These are phyloP conservation scores for Spodoptera exigua DNA, from an alignment of 2,888 invertebrate species.

Conservation along the genomic window DNA sequence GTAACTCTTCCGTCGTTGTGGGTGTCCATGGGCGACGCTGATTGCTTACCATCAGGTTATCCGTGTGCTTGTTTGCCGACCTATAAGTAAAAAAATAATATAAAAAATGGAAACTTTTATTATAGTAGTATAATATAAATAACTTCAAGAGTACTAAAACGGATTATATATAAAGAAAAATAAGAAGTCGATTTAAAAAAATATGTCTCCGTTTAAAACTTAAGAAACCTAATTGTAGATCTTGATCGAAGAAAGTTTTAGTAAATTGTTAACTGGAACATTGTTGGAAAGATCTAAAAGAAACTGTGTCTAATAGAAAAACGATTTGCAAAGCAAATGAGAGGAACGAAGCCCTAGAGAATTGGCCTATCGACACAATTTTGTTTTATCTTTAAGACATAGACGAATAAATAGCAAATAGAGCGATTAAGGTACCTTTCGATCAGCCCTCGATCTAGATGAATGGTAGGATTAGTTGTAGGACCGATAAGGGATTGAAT, in stretches of 20 bases:
- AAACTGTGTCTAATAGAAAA: conserved; percentile 60
- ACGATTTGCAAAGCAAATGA: conserved; percentile 72
- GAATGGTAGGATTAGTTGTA: conserved; percentile 52
- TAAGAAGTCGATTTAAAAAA: conserved; percentile 8
- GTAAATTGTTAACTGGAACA: background rate
- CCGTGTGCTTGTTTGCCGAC: too few relatives aligned
- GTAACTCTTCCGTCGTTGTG: too few relatives aligned
- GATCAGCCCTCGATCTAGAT: conserved; percentile 68
- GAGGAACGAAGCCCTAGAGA: conserved; percentile 44
- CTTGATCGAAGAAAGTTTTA: conserved; percentile 28
- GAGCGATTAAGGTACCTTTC: conserved; percentile 81
- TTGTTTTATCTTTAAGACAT: conserved; percentile 71
- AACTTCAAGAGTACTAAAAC: too few relatives aligned
- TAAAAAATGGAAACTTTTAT: too few relatives aligned
- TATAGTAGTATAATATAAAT: too few relatives aligned
- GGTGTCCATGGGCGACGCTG: too few relatives aligned
- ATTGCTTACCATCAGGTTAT: too few relatives aligned
- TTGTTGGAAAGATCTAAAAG: conserved; percentile 6
- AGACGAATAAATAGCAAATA: conserved; percentile 81
- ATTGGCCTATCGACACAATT: conserved; percentile 73
- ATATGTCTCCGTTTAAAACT: conserved; percentile 22
- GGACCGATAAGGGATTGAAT: conserved; percentile 39
- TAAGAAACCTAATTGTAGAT: conserved; percentile 15
- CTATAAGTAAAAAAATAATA: too few relatives aligned
- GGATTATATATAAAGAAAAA: too few relatives aligned